Evolutionary conservation across 2,888 invertebrate species (phyloP), one percentile per base, ranked within the genome.

Genomic region (Chymomyza caudatula): DNA sequence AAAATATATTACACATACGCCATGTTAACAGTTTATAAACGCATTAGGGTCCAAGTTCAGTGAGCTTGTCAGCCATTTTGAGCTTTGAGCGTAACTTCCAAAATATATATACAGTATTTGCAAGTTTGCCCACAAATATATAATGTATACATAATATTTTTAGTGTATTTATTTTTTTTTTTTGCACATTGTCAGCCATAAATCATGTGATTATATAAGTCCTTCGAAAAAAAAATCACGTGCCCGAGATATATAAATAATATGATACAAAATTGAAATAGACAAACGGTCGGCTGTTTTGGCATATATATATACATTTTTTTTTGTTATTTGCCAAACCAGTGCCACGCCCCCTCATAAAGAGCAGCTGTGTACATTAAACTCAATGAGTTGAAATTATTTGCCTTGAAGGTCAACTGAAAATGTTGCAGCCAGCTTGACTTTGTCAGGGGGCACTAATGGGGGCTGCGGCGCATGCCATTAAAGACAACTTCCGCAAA

Each of bases 361-460:
- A 65, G 49, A 67, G 52, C 75, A 77, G 75, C 61, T 77, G 69
- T 69, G 75, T 70, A 76, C 78, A 86, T 84, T 85, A 83, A 83
- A 75, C 79, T 73, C 79, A 86, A 81, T 83, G 86, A 85, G 73
- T 86, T 85, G 82, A 86, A 85, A 86, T 86, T 79, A 82, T 85
- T 85, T 86, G 77, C 77, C 73, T 71, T 69, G 77, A 84, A 83
- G 82, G 82, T 86, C 82, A 84, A 69, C 76, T 69, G 61, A 69
- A 62, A 58, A 37, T 6, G 58, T 49, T 25, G 29, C 11, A 56
- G 52, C 17, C 15, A 49, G 11, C 8, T 11, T 37, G 29, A 37
- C 29, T 37, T 37, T 37, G 29, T 37, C 29, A 11, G 2, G 29
- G 29, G 29, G 29, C 29, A 37, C 29, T 37, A 47, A 59, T 19